Evolutionary conservation across 2,797 vertebrate genomes (phyloP), one percentile per base, ranked within the genome.

Genomic region (Tympanoctomys barrerae): DNA sequence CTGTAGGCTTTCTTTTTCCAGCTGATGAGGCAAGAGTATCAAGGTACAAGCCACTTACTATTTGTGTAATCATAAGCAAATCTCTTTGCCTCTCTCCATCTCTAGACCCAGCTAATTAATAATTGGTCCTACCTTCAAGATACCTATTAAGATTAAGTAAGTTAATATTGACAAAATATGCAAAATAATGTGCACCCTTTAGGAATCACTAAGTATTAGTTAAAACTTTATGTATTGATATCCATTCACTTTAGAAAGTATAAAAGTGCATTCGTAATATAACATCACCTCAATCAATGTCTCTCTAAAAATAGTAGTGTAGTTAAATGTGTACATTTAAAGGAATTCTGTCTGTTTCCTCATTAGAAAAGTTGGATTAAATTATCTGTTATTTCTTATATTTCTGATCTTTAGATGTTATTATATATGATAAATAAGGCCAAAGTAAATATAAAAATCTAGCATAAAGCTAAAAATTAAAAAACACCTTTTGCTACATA

Each of bases 301-400:
- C 68, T 73, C 68, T 88, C 26, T 28, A 16, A 16, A 79, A 89
- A 66, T 88, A 28, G 21, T 93, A 5, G 39, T 93, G 19, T 85
- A n/a, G 14, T 80, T 80, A 4, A 0, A 9, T 87, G 49, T 42
- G 42, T 80, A 2, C 5, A 91, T 39, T 64, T 26, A 24, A 87
- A 84, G 46, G 52, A 71, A 9, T 36, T 62, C 3, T 57, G n/a
- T 83, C 52, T n/a, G 11, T 52, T 54, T 73, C 42, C 42, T 83
- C 52, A 87, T 64, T 24, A 89, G 71, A 73, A 87, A 93, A 94
- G 46, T 3, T 57, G 7, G 7, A 62, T 91, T 91, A 59, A 94
- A 91, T 68, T 46, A 46, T 87, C n/a, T 70, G 49, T 54, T 62
- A 78, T 92, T 88, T 70, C 1, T 78, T 39, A 62, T 28, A 66